phyloP scores from a whole-genome alignment of 1,140 invertebrate genomes.

The Bombus pascuorum region DNA sequence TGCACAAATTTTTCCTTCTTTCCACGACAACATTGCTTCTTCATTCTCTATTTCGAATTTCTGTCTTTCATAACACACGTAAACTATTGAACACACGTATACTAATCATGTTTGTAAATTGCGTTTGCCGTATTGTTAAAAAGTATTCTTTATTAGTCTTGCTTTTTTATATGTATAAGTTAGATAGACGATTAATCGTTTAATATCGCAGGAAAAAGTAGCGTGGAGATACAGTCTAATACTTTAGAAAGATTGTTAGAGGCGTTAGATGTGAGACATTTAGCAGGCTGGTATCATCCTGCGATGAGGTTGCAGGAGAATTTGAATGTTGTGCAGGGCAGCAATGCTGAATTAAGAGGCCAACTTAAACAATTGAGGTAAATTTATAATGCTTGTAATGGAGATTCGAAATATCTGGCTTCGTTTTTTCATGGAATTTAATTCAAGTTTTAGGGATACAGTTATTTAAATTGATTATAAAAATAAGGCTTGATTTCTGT shows the following conservation, averaged over 20 bases:
- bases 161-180: background rate
- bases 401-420: background rate
- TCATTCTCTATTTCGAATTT: background rate
- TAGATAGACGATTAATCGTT: background rate
- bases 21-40: background rate
- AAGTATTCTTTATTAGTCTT: background rate
- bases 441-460: too few species aligned
- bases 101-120: slow-evolving; percentile 8
- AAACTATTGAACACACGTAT: background rate
- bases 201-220: slow-evolving; percentile 75
- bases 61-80: background rate
- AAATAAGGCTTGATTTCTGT: too few species aligned
- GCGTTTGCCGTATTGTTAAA: background rate
- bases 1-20: slow-evolving; percentile 50
- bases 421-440: background rate
- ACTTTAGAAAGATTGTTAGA: slow-evolving; percentile 84
- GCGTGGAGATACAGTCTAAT: slow-evolving; percentile 83
- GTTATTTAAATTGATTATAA: too few species aligned
- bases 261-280: slow-evolving; percentile 87
- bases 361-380: slow-evolving; percentile 82
- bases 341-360: slow-evolving; percentile 83
- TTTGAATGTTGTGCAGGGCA: slow-evolving; percentile 85
- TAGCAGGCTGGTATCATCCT: slow-evolving; percentile 89
- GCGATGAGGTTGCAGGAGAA: slow-evolving; percentile 88
- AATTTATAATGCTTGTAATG: background rate